Evolutionary conservation across 2,797 vertebrate species (phyloP).

Genomic region (Spinus olivaceus): DNA sequence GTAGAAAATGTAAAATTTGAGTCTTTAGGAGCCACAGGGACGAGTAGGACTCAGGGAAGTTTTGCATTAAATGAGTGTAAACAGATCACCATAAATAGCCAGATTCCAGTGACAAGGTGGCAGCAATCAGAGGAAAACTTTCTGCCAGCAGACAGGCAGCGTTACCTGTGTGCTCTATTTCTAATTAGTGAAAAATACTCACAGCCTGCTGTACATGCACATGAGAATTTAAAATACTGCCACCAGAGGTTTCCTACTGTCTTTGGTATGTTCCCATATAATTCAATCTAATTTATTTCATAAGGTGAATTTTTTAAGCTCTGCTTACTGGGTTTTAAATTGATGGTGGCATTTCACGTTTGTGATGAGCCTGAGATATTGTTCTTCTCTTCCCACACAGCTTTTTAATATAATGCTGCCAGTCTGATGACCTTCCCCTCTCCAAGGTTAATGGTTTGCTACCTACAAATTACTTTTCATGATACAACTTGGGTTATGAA

Average conservation of each 20-base stretch:
- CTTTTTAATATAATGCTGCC: conserved; percentile 21
- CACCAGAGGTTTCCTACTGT: not conserved
- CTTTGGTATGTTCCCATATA: not conserved
- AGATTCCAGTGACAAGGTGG: not conserved
- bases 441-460: conserved; percentile 46
- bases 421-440: not conserved
- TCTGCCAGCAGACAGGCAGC: not conserved
- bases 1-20: not conserved
- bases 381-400: not conserved
- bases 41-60: not conserved
- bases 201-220: not conserved
- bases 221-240: not conserved
- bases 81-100: not conserved
- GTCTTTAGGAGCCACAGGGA: not conserved
- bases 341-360: not conserved
- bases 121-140: not conserved
- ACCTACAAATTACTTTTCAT: conserved; percentile 9
- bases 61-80: not conserved
- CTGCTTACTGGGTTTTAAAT: not conserved
- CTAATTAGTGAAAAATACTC: not conserved
- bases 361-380: not conserved
- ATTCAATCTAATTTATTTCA: not conserved
- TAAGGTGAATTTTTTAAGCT: not conserved
- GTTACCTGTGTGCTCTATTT: not conserved
- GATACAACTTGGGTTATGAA: not conserved